phyloP scores from a whole-genome alignment of 1,140 invertebrate genomes.

The Bradysia coprophila region DNA sequence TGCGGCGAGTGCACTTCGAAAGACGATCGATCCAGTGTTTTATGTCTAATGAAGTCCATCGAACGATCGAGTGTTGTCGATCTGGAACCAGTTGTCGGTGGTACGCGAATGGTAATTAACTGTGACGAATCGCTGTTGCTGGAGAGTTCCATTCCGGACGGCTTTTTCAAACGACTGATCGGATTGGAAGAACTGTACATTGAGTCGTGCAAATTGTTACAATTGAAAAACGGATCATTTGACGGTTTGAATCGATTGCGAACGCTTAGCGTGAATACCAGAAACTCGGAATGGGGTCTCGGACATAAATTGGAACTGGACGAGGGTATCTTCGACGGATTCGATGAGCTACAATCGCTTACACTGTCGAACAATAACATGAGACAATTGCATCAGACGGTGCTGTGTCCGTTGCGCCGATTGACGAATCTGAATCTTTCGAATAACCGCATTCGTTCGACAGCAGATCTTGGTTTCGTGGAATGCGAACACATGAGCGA shows the following conservation, averaged over 20 bases:
- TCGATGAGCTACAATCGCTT: constrained; percentile 44
- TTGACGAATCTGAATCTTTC: constrained; percentile 59
- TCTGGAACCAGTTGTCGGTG: constrained; percentile 24
- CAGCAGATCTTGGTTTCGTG: constrained; percentile 43
- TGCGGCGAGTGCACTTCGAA: not conserved
- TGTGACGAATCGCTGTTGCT: constrained; percentile 44
- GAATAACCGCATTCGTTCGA: constrained; percentile 45
- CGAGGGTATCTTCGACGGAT: constrained; percentile 36
- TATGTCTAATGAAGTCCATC: not conserved
- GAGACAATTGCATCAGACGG: constrained; percentile 39
- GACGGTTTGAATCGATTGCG: constrained; percentile 49
- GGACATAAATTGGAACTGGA: constrained; percentile 40
- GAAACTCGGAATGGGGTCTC: constrained; percentile 45
- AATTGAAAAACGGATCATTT: constrained; percentile 47
- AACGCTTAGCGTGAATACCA: constrained; percentile 41
- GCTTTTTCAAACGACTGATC: constrained; percentile 43
- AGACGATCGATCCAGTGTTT: not conserved
- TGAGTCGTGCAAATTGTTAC: constrained; percentile 50
- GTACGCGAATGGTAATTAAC: constrained; percentile 33
- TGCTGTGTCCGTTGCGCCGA: constrained; percentile 52
- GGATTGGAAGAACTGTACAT: constrained; percentile 47
- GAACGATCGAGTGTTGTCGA: not conserved
- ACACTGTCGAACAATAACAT: constrained; percentile 58
- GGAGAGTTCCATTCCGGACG: constrained; percentile 43
- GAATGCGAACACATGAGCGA: constrained; percentile 28